Percentiles rank a stretch among this genome's conserved stretches.
phyloP scores from a whole-genome alignment of 2,113 vertebrate species.

The Leuciscus idus region DNA sequence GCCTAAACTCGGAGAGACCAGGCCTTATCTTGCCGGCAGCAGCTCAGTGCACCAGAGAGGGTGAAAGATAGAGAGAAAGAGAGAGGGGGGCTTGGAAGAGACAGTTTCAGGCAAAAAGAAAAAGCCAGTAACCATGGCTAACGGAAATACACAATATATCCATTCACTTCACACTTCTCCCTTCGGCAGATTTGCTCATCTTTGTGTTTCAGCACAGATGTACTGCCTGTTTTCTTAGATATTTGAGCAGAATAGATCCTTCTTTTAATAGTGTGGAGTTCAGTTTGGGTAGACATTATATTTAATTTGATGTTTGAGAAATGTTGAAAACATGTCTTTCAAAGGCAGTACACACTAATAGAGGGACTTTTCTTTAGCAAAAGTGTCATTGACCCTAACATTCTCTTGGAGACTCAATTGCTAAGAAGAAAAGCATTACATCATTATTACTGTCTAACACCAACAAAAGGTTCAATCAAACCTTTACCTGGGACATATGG shows the following conservation, averaged over 20 bases:
- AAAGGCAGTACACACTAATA: neutral
- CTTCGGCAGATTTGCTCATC: conserved; percentile 46
- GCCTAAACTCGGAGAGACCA: conserved; percentile 75
- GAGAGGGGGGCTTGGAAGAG: conserved; percentile 17
- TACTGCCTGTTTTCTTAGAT: conserved; percentile 1
- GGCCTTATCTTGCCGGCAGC: conserved; percentile 81
- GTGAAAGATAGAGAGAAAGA: conserved; percentile 44
- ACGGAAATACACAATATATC: conserved; percentile 61
- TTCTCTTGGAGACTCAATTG: neutral
- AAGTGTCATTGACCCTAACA: neutral
- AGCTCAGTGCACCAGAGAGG: conserved; percentile 74
- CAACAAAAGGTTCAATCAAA: conserved; percentile 13
- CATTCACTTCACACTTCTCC: conserved; percentile 52
- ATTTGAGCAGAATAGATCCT: neutral
- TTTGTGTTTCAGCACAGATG: neutral
- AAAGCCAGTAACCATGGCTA: conserved; percentile 37
- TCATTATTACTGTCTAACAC: neutral
- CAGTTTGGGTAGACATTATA: neutral
- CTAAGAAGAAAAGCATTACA: neutral
- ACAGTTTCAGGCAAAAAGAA: conserved; percentile 58
- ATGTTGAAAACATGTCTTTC: neutral
- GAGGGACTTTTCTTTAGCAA: neutral
- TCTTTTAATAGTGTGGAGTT: neutral
- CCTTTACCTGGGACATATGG: conserved; percentile 50
- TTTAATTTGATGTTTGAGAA: neutral